Base-by-base conservation (phyloP, 2,797 vertebrate species). In the Dromococcyx pavoninus region DNA sequence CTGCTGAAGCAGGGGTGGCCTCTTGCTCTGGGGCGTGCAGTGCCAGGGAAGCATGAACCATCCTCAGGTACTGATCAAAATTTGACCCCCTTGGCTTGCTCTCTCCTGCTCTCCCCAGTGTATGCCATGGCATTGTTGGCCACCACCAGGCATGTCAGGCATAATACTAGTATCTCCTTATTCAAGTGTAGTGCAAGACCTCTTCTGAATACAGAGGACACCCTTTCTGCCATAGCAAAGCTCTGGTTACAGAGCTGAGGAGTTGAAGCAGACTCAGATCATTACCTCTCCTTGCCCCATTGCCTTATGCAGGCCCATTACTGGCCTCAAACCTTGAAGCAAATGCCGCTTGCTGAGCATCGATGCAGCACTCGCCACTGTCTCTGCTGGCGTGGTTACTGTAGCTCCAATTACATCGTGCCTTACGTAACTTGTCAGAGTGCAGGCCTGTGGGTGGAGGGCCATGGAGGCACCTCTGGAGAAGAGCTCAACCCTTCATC, bases 231-330 rank as follows among this genome's bases (percentile, higher is more conserved):
- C 28, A 24, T 32, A 24, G 21, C 32, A 53, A 30, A 72, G n/a
- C 23, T 44, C 43, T 32, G 10, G 9, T 18, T n/a, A 70, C 14
- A 71, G 25, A 74, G 24, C 21, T 53, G n/a, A 62, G n/a, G 28
- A 64, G 44, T 24, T n/a, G 37, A 9, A 70, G 22, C 23, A 70
- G 37, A 48, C 19, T 50, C 30, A 22, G 22, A 27, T 22, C 5
- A 46, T 10, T 10, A 6, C 17, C 5, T 22, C 21, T 75, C 28
- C n/a, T 48, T 72, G 58, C 37, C 17, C 17, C 0, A 0, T 6
- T 43, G 28, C 43, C 74, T 44, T 9, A 1, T 17, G 11, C 58
- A 62, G 48, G 19, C 39, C 41, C n/a, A 10, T 25, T 30, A 50
- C 7, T 17, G 25, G 32, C 7, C 48, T 39, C 43, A 30, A 33